phyloP scores from a whole-genome alignment of 2,113 vertebrate genomes.

The Trematocara nigrifrons region DNA sequence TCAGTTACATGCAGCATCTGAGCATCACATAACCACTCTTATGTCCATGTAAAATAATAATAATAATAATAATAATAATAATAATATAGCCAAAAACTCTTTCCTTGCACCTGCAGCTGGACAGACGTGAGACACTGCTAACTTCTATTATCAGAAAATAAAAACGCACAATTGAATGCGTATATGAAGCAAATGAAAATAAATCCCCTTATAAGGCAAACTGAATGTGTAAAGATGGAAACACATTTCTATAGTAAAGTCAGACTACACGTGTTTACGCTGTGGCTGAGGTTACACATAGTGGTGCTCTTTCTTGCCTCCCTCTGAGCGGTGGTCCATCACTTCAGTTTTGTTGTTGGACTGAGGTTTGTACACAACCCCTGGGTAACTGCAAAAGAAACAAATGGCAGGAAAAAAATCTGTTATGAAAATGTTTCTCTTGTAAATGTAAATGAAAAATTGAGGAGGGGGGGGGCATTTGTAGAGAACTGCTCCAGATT shows the following conservation, averaged over 20 bases:
- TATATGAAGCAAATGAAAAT: neutral
- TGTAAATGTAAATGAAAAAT: neutral
- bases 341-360: constrained; percentile 39
- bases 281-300: constrained; percentile 20
- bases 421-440: neutral
- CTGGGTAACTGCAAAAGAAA: constrained; percentile 73
- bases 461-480: neutral
- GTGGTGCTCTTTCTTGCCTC: neutral
- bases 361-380: constrained; percentile 79
- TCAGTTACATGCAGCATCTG: neutral
- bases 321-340: neutral
- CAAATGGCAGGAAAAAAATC: neutral
- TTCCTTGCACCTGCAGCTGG: neutral
- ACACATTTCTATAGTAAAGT: neutral
- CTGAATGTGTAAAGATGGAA: neutral
- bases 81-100: neutral
- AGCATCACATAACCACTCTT: neutral
- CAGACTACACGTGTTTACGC: neutral
- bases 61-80: neutral
- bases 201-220: neutral
- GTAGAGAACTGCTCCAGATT: neutral
- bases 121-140: neutral
- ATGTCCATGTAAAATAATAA: neutral
- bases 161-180: fast-evolving
- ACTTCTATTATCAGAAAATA: neutral